Evolutionary conservation across 2,113 vertebrate species (phyloP).

Genomic region (Columba livia): DNA sequence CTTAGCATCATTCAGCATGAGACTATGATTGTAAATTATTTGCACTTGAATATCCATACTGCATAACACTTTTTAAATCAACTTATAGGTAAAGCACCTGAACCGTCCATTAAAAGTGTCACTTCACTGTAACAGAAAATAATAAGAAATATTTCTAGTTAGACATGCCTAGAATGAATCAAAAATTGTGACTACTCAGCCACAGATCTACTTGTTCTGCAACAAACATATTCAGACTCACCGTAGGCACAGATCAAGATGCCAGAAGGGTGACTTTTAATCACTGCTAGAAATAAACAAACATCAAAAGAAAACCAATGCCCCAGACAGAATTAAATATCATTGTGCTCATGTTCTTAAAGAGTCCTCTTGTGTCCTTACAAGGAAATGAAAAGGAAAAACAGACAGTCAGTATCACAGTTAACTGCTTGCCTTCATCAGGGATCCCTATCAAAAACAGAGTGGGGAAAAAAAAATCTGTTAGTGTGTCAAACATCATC

Average conservation of each 20-base stretch:
- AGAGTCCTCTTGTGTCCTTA: constrained; percentile 4
- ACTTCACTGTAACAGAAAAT: not conserved
- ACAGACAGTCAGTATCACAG: not conserved
- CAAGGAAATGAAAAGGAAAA: not conserved
- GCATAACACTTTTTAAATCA: constrained; percentile 2
- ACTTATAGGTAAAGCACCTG: not conserved
- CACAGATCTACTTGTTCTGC: not conserved
- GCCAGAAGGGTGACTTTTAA: constrained; percentile 7
- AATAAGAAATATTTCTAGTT: not conserved
- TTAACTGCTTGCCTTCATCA: not conserved
- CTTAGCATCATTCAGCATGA: not conserved
- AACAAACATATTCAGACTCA: not conserved
- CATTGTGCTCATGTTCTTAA: not conserved
- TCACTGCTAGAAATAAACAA: constrained; percentile 15
- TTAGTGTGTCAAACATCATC: not conserved
- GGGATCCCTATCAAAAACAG: not conserved
- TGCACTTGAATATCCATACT: constrained; percentile 13
- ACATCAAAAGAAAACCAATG: constrained; percentile 28
- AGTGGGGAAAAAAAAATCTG: not conserved
- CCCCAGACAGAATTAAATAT: constrained; percentile 26
- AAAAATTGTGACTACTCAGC: not conserved
- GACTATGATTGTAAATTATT: constrained; percentile 25
- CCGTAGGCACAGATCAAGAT: not conserved
- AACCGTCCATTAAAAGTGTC: not conserved
- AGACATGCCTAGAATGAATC: not conserved